These are phyloP conservation scores for Leptinotarsa undecemlineata DNA, from an alignment of 1,140 invertebrate species.

Conservation along the genomic window DNA sequence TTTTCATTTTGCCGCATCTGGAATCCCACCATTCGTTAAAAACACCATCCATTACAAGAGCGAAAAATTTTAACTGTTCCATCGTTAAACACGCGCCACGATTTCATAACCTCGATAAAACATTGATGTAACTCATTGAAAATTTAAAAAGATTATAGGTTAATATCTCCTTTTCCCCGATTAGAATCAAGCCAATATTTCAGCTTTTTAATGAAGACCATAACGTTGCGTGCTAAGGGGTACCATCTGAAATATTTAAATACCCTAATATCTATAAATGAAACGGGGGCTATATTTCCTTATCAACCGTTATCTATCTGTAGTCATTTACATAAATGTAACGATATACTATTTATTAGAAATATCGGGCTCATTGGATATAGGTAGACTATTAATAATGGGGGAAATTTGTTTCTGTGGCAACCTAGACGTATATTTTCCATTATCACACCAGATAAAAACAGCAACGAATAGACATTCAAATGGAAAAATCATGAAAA, in stretches of 20 bases:
- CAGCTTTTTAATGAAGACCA: slow-evolving; percentile 25
- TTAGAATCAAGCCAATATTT: slow-evolving; percentile 24
- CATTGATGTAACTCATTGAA: background rate
- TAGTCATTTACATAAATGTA: slow-evolving; percentile 27
- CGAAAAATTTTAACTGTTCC: background rate
- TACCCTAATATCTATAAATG: slow-evolving; percentile 38
- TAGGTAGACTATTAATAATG: background rate
- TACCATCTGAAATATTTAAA: slow-evolving; percentile 43
- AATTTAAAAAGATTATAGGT: slow-evolving; percentile 10
- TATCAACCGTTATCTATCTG: slow-evolving; percentile 36
- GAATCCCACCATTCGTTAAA: background rate
- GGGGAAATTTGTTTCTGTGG: background rate
- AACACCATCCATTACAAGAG: background rate
- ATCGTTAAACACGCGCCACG: background rate
- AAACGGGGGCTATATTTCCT: slow-evolving; percentile 28
- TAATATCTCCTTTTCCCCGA: slow-evolving; percentile 21
- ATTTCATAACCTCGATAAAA: background rate
- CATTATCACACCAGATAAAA: background rate
- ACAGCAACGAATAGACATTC: no score
- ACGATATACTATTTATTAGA: slow-evolving; percentile 29
- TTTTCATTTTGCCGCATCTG: background rate
- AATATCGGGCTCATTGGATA: slow-evolving; percentile 15
- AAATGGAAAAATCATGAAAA: no score
- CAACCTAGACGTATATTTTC: background rate
- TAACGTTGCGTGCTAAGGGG: slow-evolving; percentile 39